Evolutionary conservation across 2,797 vertebrate species (phyloP).

Genomic region (Mallotus villosus): DNA sequence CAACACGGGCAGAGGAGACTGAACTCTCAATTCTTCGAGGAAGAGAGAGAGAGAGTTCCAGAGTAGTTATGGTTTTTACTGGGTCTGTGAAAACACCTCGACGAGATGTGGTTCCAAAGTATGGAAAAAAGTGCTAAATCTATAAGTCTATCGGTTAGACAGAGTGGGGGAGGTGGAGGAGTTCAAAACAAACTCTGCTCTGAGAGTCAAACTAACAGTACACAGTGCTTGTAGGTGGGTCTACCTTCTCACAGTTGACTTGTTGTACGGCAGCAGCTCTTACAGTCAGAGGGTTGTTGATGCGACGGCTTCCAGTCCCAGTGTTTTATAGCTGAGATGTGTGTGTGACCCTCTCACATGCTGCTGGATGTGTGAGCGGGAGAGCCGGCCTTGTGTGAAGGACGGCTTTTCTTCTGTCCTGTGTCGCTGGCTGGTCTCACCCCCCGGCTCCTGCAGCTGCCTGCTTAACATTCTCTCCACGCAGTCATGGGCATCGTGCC

Average conservation of each 20-base stretch:
- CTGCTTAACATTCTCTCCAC: slow-evolving; percentile 36
- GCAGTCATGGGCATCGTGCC: not conserved
- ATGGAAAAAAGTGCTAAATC: not conserved
- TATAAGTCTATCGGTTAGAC: not conserved
- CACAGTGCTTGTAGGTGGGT: not conserved
- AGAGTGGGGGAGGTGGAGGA: not conserved
- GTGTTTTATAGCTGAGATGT: slow-evolving; percentile 9
- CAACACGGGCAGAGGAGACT: no score
- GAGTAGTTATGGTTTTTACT: not conserved
- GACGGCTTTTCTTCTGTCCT: not conserved
- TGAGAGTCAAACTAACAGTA: not conserved
- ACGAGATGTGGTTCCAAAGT: not conserved
- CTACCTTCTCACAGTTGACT: not conserved
- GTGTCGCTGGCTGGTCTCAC: not conserved
- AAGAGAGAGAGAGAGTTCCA: not conserved
- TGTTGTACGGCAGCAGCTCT: not conserved
- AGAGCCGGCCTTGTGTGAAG: not conserved
- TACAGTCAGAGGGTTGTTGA: not conserved
- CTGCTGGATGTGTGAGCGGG: not conserved
- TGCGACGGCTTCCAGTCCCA: not conserved
- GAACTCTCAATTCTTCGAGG: not conserved
- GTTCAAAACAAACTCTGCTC: no score
- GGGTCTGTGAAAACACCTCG: not conserved
- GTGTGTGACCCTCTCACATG: slow-evolving; percentile 17
- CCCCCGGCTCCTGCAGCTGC: slow-evolving; percentile 30